A percentile compares a stretch with the other conserved stretches of the same genome.
Conservation (phyloP, 2,888 invertebrate species). For the Euplagia quadripunctaria region DNA sequence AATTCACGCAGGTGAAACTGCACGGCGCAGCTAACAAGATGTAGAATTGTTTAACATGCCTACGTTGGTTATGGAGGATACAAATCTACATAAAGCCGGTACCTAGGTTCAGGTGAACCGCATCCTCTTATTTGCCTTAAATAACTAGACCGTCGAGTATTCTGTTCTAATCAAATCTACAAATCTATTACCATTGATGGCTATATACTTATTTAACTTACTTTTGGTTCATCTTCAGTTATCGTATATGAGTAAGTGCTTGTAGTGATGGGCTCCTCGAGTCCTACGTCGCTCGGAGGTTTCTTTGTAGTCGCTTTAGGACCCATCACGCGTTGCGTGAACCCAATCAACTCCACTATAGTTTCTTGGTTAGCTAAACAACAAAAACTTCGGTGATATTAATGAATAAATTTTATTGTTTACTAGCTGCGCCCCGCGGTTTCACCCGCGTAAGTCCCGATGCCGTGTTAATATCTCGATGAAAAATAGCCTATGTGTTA, state of each 20-base stretch:
- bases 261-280: conserved; percentile 48
- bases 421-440: too few relatives aligned
- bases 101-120: background rate
- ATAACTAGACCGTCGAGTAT: background rate
- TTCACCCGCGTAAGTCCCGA: too few relatives aligned
- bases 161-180: too few relatives aligned
- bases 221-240: conserved; percentile 55
- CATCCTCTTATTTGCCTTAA: too few relatives aligned
- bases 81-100: background rate
- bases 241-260: conserved; percentile 45
- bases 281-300: conserved; percentile 55
- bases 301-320: conserved; percentile 57
- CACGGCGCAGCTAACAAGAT: too few relatives aligned
- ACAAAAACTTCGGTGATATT: background rate
- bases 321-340: conserved; percentile 90
- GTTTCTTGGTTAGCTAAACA: conserved; percentile 96
- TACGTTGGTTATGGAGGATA: background rate
- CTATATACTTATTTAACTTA: conserved; percentile 32
- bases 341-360: conserved; percentile 96
- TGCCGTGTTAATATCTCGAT: too few relatives aligned
- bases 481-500: too few relatives aligned
- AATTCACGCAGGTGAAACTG: too few relatives aligned
- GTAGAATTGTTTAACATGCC: background rate
- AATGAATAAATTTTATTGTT: too few relatives aligned
- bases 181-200: too few relatives aligned